Percentiles rank a stretch among this genome's conserved stretches.
Evolutionary conservation across 2,113 vertebrate species (phyloP).

Genomic region (Gasterosteus nipponicus): DNA sequence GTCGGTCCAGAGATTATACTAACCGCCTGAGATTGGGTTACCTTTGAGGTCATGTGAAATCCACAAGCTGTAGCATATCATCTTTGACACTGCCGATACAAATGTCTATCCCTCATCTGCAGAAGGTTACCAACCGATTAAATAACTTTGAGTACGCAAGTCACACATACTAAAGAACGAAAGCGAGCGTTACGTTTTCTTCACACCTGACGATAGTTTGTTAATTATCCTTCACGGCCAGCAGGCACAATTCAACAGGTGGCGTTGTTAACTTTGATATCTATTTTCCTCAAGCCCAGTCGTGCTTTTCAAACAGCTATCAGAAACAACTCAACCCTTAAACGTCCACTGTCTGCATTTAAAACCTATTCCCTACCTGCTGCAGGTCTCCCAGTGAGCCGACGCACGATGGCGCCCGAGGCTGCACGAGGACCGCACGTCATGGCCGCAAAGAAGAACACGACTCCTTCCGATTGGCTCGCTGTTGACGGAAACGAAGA

Average conservation of each 20-base stretch:
- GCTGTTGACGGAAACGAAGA: neutral
- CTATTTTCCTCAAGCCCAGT: neutral
- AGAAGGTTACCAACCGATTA: neutral
- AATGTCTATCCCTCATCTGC: neutral
- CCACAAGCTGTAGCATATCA: neutral
- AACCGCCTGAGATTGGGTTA: neutral
- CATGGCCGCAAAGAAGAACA: conserved; percentile 41
- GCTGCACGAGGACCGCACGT: neutral
- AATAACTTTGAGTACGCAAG: neutral
- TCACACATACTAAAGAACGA: neutral
- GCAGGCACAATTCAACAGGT: neutral
- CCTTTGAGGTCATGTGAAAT: neutral
- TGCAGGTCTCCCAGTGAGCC: accelerated
- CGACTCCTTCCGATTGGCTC: conserved; percentile 13
- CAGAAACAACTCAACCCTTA: neutral
- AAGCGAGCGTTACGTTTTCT: neutral
- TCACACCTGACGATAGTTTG: neutral
- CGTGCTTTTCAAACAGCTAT: neutral
- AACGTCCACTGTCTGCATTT: neutral
- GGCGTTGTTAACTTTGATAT: neutral
- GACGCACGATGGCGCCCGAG: conserved; percentile 28
- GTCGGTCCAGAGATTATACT: neutral
- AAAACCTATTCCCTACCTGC: neutral
- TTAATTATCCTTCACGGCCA: neutral
- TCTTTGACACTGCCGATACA: neutral